Evolutionary conservation across 1,140 invertebrate species (phyloP), one percentile per base, ranked within the genome.

Genomic region (Macrobrachium rosenbergii): DNA sequence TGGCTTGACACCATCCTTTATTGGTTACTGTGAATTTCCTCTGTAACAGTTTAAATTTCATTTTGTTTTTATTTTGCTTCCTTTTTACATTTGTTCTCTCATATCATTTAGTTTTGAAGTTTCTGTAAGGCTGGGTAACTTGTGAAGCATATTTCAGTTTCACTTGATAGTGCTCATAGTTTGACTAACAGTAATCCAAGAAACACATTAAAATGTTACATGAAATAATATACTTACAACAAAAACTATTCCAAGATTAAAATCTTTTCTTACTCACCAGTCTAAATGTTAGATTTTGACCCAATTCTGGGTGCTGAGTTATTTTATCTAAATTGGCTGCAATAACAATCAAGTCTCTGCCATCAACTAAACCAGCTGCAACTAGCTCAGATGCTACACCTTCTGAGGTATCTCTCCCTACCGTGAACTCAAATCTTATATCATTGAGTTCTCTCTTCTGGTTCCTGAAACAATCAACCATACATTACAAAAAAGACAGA

Each of bases 351-450:
- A 97, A 95, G 92, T 99, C 98, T 90, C 95, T 94, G 7, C 96
- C 96, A 92, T 99, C 97, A 10, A 99, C 97, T 21, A 99, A 93
- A 79, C 98, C 97, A 28, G 98, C 98, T 77, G 96, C 96, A 17
- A 99, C 97, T 88, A 99, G 92, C 93, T 99, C 98, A 14, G 95
- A 94, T 6, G 98, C 97, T 83, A 99, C 98, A 69, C 98, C 98
- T 92, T 99, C 97, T 0, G 98, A 95, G 0, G 96, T 97, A 92
- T 99, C 98, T 92, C 97, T 95, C 5, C 96, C 97, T 17, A 96
- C 94, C 6, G 96, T 95, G 92, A 97, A 99, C 92, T 99, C 98
- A 92, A 99, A 99, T 90, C 98, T 94, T 89, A 99, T 99, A 91
- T 99, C 98, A 92, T 99, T 99, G 62, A 99, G 92, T 92, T 99